Evolutionary conservation across 2,113 vertebrate species (phyloP).

Genomic region (Bubo blakistoni): DNA sequence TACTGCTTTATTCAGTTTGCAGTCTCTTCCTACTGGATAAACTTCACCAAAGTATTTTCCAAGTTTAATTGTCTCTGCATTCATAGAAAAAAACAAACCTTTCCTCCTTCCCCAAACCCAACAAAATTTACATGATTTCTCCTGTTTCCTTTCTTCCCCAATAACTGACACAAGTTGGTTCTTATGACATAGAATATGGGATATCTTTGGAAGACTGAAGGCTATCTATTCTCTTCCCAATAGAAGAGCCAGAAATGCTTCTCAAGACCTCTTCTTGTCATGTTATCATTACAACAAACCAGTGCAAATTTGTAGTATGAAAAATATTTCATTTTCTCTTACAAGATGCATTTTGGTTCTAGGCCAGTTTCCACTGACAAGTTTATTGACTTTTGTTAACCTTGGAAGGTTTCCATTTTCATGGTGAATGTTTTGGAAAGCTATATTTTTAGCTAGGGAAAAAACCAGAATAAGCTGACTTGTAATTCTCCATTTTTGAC

Average conservation of each 20-base stretch:
- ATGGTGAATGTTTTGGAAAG: conserved; percentile 4
- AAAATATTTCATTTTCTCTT: neutral
- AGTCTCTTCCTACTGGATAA: neutral
- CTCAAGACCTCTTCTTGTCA: neutral
- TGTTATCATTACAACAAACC: neutral
- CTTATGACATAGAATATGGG: neutral
- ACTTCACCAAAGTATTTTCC: neutral
- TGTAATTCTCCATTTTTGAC: conserved; percentile 36
- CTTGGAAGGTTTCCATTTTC: conserved; percentile 50
- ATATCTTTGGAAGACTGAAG: neutral
- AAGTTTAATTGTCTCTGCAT: neutral
- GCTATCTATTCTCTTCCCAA: neutral
- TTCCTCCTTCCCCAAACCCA: neutral
- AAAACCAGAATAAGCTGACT: conserved; percentile 32
- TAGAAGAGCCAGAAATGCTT: neutral
- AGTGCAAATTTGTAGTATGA: neutral
- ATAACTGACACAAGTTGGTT: neutral
- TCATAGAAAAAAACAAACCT: neutral
- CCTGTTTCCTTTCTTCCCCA: neutral
- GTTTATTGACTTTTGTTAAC: conserved; percentile 5
- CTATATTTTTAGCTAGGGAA: conserved; percentile 15
- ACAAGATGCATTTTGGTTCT: neutral
- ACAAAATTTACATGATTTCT: neutral
- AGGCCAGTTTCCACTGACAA: neutral
- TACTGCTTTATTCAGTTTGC: neutral